Base-by-base conservation (phyloP, 92 coral and sea anemone species). In the Zoanthus gigantus region DNA sequence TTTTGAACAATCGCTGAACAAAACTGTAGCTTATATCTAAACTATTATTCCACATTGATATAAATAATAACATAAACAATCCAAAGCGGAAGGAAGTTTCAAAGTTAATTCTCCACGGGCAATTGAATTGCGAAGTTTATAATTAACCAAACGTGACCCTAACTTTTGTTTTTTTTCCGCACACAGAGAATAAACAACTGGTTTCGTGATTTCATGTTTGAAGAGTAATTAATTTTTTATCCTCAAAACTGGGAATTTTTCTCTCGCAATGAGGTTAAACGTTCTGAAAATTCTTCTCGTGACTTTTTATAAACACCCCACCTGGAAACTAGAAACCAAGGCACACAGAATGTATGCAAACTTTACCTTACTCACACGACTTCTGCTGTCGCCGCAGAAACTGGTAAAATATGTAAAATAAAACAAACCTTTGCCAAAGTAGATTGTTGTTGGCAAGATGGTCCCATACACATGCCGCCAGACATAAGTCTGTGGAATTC, bases 381-480 rank as follows among this genome's bases (percentile, higher is more conserved):
- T 15, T 68, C 9, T 32, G 28, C 69, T n/a, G 7, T 63, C 16
- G 17, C 37, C 45, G 58, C 52, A 34, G 5, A 23, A 45, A n/a
- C 13, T 29, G 13, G 10, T 7, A 6, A 23, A 50, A 50, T 7
- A 50, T 50, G 56, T 2, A 50, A 50, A 50, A 50, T 7, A 50
- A 50, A 0, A 50, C 92, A 34, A 63, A 97, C 99, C 99, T 96
- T 90, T 92, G 96, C 99, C 99, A 97, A 54, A 97, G 94, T 14
- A 97, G 76, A 83, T 94, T 92, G 86, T 95, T 94, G 83, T 95
- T 94, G 10, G 95, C 99, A 23, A 97, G 90, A 52, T 97, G 97
- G 29, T 97, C 90, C 99, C 99, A 97, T 52, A 97, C 99, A 58
- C 99, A 97, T 12, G 98, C 97, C 12, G 99, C 99, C 5, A 97